phyloP scores from a whole-genome alignment of 2,888 invertebrate genomes.

The Drosophila lutescens region DNA sequence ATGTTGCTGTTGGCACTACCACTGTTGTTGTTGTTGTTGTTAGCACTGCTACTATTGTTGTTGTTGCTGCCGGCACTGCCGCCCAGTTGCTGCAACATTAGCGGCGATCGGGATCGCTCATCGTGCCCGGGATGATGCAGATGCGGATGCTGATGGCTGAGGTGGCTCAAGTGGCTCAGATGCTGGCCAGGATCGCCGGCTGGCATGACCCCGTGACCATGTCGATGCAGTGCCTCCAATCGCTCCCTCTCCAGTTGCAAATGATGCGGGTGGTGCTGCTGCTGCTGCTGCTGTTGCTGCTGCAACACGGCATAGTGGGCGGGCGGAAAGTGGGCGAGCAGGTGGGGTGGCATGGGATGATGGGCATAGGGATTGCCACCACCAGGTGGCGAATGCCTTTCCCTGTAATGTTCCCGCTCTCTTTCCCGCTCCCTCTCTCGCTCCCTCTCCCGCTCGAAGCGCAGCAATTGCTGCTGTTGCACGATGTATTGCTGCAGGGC shows the following conservation, averaged over 20 bases:
- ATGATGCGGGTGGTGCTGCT: constrained; percentile 77
- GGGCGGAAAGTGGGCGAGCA: constrained; percentile 68
- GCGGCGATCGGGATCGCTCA: constrained; percentile 84
- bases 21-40: constrained; percentile 33
- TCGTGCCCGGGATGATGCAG: constrained; percentile 49
- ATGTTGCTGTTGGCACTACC: constrained; percentile 42
- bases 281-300: constrained; percentile 62
- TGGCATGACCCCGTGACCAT: constrained; percentile 38
- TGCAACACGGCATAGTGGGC: constrained; percentile 70
- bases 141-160: constrained; percentile 6
- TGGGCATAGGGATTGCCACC: constrained; percentile 36
- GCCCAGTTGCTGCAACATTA: constrained; percentile 51
- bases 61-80: constrained; percentile 26
- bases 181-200: constrained; percentile 24
- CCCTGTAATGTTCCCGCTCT: constrained; percentile 53
- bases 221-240: constrained; percentile 72
- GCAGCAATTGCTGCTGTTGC: constrained; percentile 77
- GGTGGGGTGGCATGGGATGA: constrained; percentile 57
- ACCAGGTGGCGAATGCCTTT: constrained; percentile 47
- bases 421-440: constrained; percentile 57
- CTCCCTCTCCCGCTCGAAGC: constrained; percentile 70
- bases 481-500: constrained; percentile 79
- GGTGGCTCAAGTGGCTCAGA: constrained; percentile 3
- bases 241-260: constrained; percentile 71
- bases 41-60: background rate